phyloP scores from a whole-genome alignment of 1,140 invertebrate species.

The Diachasmimorpha longicaudata region DNA sequence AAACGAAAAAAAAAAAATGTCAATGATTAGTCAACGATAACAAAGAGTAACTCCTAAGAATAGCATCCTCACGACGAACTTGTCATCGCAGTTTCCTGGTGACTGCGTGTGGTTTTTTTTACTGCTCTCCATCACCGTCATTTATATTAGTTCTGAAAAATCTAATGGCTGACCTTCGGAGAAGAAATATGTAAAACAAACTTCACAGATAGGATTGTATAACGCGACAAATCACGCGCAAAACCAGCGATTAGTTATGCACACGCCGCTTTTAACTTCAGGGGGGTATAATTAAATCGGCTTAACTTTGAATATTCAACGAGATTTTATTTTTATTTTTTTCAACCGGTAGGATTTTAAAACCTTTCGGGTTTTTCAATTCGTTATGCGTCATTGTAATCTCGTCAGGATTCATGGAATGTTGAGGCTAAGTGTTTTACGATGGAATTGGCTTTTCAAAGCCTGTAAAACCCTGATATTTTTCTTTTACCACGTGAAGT shows the following conservation, averaged over 20 bases:
- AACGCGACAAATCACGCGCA: constrained; percentile 6
- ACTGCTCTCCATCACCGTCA: too few relatives aligned
- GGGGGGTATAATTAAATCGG: neutral
- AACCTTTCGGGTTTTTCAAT: neutral
- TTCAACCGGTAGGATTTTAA: neutral
- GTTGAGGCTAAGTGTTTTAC: neutral
- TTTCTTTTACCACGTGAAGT: neutral
- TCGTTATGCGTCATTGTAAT: neutral
- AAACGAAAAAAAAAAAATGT: too few relatives aligned
- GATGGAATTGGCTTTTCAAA: too few relatives aligned
- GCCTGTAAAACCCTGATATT: too few relatives aligned
- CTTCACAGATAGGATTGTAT: neutral
- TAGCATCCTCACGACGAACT: too few relatives aligned
- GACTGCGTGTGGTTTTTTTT: too few relatives aligned
- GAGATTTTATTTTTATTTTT: too few relatives aligned
- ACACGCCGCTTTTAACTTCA: neutral
- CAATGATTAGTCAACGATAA: too few relatives aligned
- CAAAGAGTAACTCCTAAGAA: too few relatives aligned
- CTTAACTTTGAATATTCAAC: neutral
- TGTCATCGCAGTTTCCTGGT: too few relatives aligned
- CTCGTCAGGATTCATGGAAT: neutral
- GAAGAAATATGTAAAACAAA: neutral
- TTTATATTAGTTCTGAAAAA: neutral
- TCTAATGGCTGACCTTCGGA: neutral
- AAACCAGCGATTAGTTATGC: neutral